These are phyloP conservation scores for Panzeria rudis DNA, from an alignment of 2,888 invertebrate genomes.

Conservation along the genomic window DNA sequence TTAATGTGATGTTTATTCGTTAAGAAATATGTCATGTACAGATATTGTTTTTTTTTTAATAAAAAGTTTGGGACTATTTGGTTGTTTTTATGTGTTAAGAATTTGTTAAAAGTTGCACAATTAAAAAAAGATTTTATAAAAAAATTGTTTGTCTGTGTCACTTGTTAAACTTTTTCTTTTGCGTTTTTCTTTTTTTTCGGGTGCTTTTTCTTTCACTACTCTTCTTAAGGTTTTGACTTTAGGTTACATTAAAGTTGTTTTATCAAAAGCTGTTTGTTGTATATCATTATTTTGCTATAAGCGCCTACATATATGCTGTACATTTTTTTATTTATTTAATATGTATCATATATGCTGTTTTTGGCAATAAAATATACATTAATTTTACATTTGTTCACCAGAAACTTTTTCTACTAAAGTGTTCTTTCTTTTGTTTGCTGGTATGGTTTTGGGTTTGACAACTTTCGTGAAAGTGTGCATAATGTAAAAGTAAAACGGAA, in stretches of 20 bases:
- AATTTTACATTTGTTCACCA: conserved; percentile 68
- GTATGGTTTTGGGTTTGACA: conserved; percentile 47
- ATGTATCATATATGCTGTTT: background rate
- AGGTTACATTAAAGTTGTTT: conserved; percentile 33
- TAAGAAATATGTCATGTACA: conserved; percentile 6
- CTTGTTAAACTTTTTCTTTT: conserved; percentile 29
- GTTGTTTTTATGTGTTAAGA: background rate
- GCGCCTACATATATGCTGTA: conserved; percentile 41
- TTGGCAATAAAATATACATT: conserved; percentile 65
- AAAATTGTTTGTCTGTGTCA: conserved; percentile 29
- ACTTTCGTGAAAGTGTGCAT: conserved; percentile 28
- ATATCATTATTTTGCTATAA: background rate
- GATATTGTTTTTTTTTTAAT: conserved; percentile 2
- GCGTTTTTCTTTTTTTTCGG: background rate
- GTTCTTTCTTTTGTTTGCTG: background rate
- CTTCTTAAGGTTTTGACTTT: conserved; percentile 47
- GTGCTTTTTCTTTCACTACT: background rate
- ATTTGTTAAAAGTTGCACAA: conserved; percentile 26
- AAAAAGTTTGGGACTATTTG: background rate
- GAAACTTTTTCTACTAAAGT: background rate
- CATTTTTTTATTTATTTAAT: background rate
- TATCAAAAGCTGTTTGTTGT: conserved; percentile 13
- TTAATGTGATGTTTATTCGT: background rate
- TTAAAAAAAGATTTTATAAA: conserved; percentile 45
- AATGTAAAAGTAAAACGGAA: conserved; percentile 39